Base-by-base conservation (phyloP, 2,888 invertebrate species). In the Pammene aurita region DNA sequence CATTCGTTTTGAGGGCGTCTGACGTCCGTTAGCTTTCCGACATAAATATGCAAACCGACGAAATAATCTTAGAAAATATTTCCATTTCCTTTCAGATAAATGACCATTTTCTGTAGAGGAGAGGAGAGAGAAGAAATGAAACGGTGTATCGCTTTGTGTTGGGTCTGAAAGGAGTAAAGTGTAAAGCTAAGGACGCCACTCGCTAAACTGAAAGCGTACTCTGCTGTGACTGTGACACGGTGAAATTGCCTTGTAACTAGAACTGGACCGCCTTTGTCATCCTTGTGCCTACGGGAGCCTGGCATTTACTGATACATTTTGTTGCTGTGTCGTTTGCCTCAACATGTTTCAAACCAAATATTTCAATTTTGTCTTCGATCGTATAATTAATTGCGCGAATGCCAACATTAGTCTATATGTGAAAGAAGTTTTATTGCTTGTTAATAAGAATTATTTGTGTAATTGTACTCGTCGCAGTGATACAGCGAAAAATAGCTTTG, bases 191-290 rank as follows among this genome's bases (percentile, higher is more conserved):
- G 68, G 52, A 68, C 62, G 63, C 63, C 63, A 64, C 63, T 68
- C 62, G 50, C 62, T 68, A 68, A 66, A 63, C 68, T 68, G 63
- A 63, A 68, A 52, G 68, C 63, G 73, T 71, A 73, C 73, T 74
- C 72, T 13, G 26, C 44, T 10, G 73, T 77, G 78, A 80, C 76
- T 73, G 79, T 77, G 78, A 80, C 74, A 76, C 77, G 74, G 76
- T 77, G 72, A 78, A 80, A 79, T 82, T 80, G 79, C 79, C 78
- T 76, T 77, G 77, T 77, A 79, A 77, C 74, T 76, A 73, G 76
- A 52, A 77, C 74, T 77, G 73, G 76, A 52, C 63, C 57, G 57
- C 63, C 63, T 63, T 68, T 63, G 63, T 68, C 57, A 57, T 63
- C 56, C 42, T 35, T n/a, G 7, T 62, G 44, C 50, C 18, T 68